phyloP scores from a whole-genome alignment of 2,888 invertebrate species.

The Scaptodrosophila latifasciaeformis region DNA sequence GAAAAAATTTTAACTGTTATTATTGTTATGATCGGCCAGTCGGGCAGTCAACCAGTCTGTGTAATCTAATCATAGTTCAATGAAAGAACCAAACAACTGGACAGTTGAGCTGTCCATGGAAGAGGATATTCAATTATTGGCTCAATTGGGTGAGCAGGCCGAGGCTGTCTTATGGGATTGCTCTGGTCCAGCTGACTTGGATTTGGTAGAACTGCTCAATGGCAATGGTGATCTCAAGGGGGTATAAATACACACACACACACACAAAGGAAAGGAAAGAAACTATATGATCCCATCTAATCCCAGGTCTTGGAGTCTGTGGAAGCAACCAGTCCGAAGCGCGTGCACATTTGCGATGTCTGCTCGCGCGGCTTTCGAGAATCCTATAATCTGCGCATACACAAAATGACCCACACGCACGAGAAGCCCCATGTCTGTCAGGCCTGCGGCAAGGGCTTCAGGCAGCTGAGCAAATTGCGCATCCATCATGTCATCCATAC shows the following conservation, averaged over 20 bases:
- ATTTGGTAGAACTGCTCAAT: conserved; percentile 21
- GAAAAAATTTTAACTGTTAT: too few relatives aligned
- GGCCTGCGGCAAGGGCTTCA: conserved; percentile 65
- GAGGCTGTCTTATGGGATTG: background rate
- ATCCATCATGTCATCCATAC: conserved; percentile 68
- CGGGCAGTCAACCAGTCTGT: background rate
- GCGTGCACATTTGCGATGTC: conserved; percentile 37
- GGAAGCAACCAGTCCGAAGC: conserved; percentile 4
- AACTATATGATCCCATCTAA: too few relatives aligned
- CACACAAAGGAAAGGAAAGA: too few relatives aligned
- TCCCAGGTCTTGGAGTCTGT: too few relatives aligned
- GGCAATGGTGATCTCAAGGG: too few relatives aligned
- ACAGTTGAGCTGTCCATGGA: too few relatives aligned
- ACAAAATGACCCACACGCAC: conserved; percentile 69
- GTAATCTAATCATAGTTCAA: conserved; percentile 27
- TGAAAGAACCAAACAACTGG: too few relatives aligned
- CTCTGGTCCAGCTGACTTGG: conserved; percentile 3
- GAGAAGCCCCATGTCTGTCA: conserved; percentile 63
- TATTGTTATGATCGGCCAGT: background rate
- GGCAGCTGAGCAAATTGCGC: conserved; percentile 64
- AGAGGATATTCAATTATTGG: conserved; percentile 48
- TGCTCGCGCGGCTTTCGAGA: conserved; percentile 59
- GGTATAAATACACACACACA: too few relatives aligned
- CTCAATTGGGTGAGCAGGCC: conserved; percentile 30
- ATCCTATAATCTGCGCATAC: conserved; percentile 64